Evolutionary conservation across 2,888 invertebrate genomes (phyloP).

Genomic region (Cephalotes varians): DNA sequence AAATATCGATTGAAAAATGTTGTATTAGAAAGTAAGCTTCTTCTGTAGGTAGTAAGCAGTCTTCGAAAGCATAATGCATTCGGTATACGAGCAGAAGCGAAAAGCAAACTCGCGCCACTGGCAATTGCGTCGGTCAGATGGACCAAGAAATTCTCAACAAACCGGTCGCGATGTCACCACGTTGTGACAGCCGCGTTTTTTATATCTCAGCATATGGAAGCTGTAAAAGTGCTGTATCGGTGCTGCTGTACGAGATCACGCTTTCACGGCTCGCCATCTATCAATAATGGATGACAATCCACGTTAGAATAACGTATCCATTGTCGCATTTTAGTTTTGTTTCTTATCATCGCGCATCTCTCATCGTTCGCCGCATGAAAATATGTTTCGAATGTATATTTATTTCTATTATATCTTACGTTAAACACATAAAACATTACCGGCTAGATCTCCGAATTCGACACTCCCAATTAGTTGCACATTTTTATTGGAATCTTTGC

Average conservation of each 20-base stretch:
- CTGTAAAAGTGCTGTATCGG: background rate
- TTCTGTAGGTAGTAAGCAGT: no score
- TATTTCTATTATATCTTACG: background rate
- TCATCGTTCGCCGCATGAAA: constrained; percentile 20
- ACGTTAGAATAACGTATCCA: constrained; percentile 12
- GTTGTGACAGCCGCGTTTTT: background rate
- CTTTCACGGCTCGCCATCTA: constrained; percentile 12
- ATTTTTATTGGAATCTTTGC: no score
- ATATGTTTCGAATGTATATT: background rate
- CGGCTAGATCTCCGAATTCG: background rate
- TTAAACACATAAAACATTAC: background rate
- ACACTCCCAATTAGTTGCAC: no score
- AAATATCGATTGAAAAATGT: background rate
- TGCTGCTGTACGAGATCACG: background rate
- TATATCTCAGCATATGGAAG: background rate
- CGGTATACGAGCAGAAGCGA: background rate
- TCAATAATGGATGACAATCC: background rate
- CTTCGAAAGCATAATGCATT: background rate
- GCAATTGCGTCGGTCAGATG: background rate
- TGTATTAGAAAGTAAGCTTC: constrained; percentile 12
- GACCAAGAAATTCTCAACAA: constrained; percentile 31
- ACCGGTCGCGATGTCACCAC: background rate
- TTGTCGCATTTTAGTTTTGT: constrained; percentile 11
- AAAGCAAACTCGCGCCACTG: background rate
- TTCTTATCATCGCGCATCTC: constrained; percentile 5